These are phyloP conservation scores for Tokudaia tokunoshimensis DNA, from an alignment of 2,797 vertebrate species.

Conservation along the genomic window DNA sequence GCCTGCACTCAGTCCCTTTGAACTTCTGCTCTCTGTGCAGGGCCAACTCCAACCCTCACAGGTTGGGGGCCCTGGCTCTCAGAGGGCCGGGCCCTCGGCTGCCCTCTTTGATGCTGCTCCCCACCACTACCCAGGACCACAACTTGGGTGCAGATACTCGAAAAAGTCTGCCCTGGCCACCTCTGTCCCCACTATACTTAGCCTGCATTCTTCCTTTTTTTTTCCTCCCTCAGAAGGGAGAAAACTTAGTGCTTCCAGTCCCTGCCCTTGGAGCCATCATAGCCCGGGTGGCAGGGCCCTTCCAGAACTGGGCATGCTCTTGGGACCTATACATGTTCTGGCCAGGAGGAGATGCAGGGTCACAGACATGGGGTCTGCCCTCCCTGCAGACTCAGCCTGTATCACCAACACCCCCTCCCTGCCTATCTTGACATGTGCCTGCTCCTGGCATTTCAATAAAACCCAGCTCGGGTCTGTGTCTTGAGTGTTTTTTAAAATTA, in stretches of 20 bases:
- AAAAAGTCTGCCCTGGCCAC: slow-evolving; percentile 42
- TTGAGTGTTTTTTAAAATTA: slow-evolving; percentile 69
- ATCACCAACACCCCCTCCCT: slow-evolving; percentile 20
- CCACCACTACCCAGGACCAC: slow-evolving; percentile 38
- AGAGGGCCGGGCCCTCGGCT: slow-evolving; percentile 45
- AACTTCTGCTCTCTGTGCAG: slow-evolving; percentile 53
- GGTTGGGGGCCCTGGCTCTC: slow-evolving; percentile 41
- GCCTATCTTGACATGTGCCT: slow-evolving; percentile 67
- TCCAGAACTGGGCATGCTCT: slow-evolving; percentile 65
- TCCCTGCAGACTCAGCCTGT: slow-evolving; percentile 44
- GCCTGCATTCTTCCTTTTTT: neutral
- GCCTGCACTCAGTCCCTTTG: slow-evolving; percentile 59
- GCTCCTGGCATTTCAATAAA: slow-evolving; percentile 81
- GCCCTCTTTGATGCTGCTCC: slow-evolving; percentile 60
- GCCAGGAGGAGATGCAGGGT: slow-evolving; percentile 35
- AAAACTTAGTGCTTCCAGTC: slow-evolving; percentile 67
- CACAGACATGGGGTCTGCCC: neutral
- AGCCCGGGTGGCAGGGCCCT: slow-evolving; percentile 6
- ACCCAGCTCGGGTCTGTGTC: slow-evolving; percentile 78
- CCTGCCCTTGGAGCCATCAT: slow-evolving; percentile 2
- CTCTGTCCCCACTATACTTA: neutral
- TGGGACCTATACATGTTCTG: neutral
- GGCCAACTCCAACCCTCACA: slow-evolving; percentile 50
- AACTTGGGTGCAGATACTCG: slow-evolving; percentile 30
- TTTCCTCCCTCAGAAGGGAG: slow-evolving; percentile 30